Evolutionary conservation across 2,113 vertebrate species (phyloP).

Genomic region (Lepus europaeus): DNA sequence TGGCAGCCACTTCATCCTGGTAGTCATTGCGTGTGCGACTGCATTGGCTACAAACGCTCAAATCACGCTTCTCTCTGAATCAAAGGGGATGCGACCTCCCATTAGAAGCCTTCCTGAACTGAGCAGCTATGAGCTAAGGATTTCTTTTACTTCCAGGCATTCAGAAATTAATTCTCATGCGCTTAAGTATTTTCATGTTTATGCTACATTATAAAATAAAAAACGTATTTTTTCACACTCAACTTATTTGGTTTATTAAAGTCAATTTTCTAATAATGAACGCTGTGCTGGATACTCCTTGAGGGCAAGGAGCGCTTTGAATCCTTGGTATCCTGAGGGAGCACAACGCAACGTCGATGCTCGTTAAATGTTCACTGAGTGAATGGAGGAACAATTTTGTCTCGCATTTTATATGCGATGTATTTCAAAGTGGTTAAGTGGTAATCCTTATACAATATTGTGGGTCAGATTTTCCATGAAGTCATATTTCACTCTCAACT

Average conservation of each 20-base stretch:
- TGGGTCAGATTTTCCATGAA: slow-evolving; percentile 17
- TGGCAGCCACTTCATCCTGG: background rate
- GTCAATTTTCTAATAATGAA: slow-evolving; percentile 57
- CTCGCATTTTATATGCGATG: background rate
- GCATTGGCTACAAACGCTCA: background rate
- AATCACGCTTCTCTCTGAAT: slow-evolving; percentile 12
- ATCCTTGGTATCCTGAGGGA: background rate
- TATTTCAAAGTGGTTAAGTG: slow-evolving; percentile 17
- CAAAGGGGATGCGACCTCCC: background rate
- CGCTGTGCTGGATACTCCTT: background rate
- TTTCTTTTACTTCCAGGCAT: slow-evolving; percentile 57
- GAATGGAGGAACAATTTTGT: background rate
- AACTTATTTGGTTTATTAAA: slow-evolving; percentile 55
- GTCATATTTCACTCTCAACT: background rate
- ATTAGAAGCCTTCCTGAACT: slow-evolving; percentile 33
- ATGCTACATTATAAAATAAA: slow-evolving; percentile 63
- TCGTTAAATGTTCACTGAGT: slow-evolving; percentile 38
- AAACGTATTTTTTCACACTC: slow-evolving; percentile 39
- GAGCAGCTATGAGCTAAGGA: slow-evolving; percentile 58
- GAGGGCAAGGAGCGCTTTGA: background rate
- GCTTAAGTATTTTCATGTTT: slow-evolving; percentile 56
- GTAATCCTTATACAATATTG: slow-evolving; percentile 21
- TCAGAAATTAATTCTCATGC: slow-evolving; percentile 64
- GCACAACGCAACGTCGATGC: background rate
- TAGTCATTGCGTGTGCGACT: background rate